Evolutionary conservation across 2,113 vertebrate genomes (phyloP).

Genomic region (Cynopterus brachyotis): DNA sequence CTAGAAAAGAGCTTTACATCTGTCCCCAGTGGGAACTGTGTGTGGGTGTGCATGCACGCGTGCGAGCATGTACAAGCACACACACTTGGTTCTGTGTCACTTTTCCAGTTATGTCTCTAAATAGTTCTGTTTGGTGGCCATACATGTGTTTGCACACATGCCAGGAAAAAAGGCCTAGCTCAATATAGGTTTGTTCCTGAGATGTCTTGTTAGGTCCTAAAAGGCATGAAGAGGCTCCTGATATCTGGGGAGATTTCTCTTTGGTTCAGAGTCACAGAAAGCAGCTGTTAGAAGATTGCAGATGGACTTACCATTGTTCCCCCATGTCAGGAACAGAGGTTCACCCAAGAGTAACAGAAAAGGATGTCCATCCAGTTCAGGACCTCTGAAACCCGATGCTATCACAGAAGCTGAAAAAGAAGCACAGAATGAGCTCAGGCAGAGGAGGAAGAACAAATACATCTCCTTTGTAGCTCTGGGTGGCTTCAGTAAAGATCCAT

Average conservation of each 20-base stretch:
- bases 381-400: not conserved
- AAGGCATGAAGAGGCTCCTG: not conserved
- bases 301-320: not conserved
- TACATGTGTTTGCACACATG: not conserved
- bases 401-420: not conserved
- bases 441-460: not conserved
- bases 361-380: not conserved
- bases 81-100: not conserved
- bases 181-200: not conserved
- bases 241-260: not conserved
- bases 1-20: not conserved
- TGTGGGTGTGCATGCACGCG: not conserved
- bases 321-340: not conserved
- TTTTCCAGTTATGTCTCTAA: conserved; percentile 47
- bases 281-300: not conserved
- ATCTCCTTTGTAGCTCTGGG: not conserved
- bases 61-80: not conserved
- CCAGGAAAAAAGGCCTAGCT: not conserved
- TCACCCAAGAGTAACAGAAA: not conserved
- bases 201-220: not conserved
- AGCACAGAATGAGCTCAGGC: not conserved
- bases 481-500: not conserved
- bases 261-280: conserved; percentile 26
- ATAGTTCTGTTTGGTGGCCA: not conserved
- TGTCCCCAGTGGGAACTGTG: not conserved